These are phyloP conservation scores for Leptogaster cylindrica DNA, from an alignment of 2,888 invertebrate species.

Conservation along the genomic window DNA sequence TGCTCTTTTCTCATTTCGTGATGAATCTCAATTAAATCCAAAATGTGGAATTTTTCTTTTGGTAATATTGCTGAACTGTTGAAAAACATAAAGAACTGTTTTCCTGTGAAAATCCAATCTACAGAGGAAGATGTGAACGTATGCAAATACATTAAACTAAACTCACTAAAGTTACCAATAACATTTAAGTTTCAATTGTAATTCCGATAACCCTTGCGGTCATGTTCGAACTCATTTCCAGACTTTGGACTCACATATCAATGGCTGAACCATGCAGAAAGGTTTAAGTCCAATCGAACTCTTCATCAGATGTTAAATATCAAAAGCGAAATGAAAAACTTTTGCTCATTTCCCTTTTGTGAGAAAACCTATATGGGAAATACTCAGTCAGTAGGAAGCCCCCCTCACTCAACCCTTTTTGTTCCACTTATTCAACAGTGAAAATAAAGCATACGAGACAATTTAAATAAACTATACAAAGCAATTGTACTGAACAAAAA, in stretches of 20 bases:
- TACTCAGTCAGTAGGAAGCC: not conserved
- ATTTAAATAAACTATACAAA: constrained; percentile 13
- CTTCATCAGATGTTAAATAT: constrained; percentile 46
- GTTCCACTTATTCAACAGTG: not conserved
- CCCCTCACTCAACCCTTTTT: constrained; percentile 10
- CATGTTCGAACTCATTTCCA: constrained; percentile 50
- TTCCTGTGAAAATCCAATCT: constrained; percentile 3
- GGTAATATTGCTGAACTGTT: not conserved
- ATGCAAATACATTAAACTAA: constrained; percentile 47
- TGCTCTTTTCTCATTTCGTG: no score
- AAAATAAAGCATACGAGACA: constrained; percentile 11
- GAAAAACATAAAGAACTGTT: constrained; percentile 12
- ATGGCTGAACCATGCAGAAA: constrained; percentile 36
- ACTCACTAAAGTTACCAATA: constrained; percentile 49
- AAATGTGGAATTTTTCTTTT: no score
- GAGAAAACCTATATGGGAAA: constrained; percentile 9
- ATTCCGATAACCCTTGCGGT: constrained; percentile 49
- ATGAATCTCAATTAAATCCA: no score
- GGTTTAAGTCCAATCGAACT: constrained; percentile 45
- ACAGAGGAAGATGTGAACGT: constrained; percentile 31
- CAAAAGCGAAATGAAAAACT: constrained; percentile 46
- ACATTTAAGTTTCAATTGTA: constrained; percentile 53
- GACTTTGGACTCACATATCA: constrained; percentile 39
- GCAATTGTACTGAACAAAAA: not conserved
- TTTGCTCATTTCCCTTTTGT: constrained; percentile 45